Evolutionary conservation across 1,140 invertebrate genomes (phyloP), one percentile per base, ranked within the genome.

Genomic region (Tigriopus japonicus): DNA sequence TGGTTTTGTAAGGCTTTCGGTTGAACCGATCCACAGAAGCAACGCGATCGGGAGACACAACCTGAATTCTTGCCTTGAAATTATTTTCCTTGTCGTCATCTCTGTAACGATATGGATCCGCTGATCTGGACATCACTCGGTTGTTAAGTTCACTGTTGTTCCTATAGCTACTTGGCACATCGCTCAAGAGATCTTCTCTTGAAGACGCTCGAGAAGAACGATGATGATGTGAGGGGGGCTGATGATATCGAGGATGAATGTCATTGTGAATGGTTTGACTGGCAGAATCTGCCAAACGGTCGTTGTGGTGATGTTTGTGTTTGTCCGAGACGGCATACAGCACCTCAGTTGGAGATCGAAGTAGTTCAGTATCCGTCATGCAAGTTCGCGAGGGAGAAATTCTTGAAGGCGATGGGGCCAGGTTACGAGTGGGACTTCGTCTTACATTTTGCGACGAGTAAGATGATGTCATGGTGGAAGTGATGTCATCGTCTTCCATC

Each of bases 1-100:
- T 61, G 12, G 59, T 61, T 19, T 61, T 61, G 40, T 61, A 61
- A 13, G 59, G 59, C 28, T 61, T 61, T 23, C 59, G 15, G 9
- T 24, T 40, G 7, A 40, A 13, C 28, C 15, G 14, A n/a, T 40
- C 55, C 13, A 35, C 40, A 6, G 40, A 17, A 23, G 23, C 12
- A 12, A 40, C 17, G 6, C 42, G 15, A 49, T n/a, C 15, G 15
- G 45, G 24, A 17, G 45, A 60, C 14, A 60, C 51, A 6, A 60
- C 58, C 6, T 52, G 42, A 9, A 60, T 60, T 12, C 45, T 15
- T 6, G 45, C 51, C 23, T 60, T 52, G 17, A 42, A 60, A 7
- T 15, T 17, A 21, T 60, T 60, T 17, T 60, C 58, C 15, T 60
- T 52, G 42, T 60, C 19, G 15, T 52, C 28, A 9, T 60, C 58